Base-by-base conservation (phyloP, 2,797 vertebrate species). In the Gorsachius magnificus region DNA sequence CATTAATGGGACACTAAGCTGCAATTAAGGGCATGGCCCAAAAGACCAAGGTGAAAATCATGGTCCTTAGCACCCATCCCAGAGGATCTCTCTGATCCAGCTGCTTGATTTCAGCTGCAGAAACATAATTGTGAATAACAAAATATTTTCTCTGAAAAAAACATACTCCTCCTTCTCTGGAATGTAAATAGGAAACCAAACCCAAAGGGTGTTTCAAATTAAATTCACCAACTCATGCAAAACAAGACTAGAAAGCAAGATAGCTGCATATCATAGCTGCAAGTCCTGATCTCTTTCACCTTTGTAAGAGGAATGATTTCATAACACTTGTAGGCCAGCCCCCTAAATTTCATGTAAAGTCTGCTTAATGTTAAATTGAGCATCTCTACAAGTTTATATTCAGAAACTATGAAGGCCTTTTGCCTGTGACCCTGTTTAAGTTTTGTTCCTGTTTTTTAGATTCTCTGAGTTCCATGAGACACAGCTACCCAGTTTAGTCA, bases 1-100 rank as follows among this genome's bases (percentile, higher is more conserved):
- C 95, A 96, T 98, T 99, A 99, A 98, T 98, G 99, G 98, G 98
- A 98, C 98, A 97, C 98, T 98, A 97, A 98, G 98, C 98, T 98
- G 98, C 98, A 98, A 99, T 99, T 99, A 99, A 98, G 98, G 98
- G 97, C 97, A 95, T 24, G 93, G 98, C 98, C 98, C 98, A 97
- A 98, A 98, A 98, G 98, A 98, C 97, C 89, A 98, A 97, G 95
- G 96, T 98, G 97, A 97, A 98, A 98, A 98, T 97, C 97, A 96
- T 26, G 24, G 96, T 86, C 91, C 96, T 95, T 95, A 85, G 95
- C 75, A 94, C 64, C 60, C 28, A 28, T 97, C 98, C 98, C 98
- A 81, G 61, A 97, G 98, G 98, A 98, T 96, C 97, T 93, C 97
- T 97, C 96, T 98, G 97, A 98, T 97, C 95, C 95, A 96, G 72